phyloP scores from a whole-genome alignment of 2,113 vertebrate genomes.

The Phyllopteryx taeniolatus region DNA sequence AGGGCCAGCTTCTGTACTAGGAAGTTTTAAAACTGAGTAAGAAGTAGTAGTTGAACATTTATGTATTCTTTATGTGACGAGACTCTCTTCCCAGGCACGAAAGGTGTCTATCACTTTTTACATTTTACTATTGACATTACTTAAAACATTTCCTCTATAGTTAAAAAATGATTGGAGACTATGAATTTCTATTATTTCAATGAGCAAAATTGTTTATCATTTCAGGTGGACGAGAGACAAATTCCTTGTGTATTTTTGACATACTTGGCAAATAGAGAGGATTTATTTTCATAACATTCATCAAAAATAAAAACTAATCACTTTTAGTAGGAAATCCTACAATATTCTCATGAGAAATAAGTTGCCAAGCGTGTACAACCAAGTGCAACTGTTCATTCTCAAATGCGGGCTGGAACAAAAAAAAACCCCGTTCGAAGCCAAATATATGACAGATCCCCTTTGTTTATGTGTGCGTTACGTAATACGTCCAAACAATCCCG shows the following conservation, averaged over 20 bases:
- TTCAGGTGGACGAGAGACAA: background rate
- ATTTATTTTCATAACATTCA: no score
- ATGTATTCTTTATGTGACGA: background rate
- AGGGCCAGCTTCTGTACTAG: no score
- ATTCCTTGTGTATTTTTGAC: no score
- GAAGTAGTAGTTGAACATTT: no score
- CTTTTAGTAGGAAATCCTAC: background rate
- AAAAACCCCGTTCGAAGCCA: conserved; percentile 28
- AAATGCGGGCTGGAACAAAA: conserved; percentile 28
- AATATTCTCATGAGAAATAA: background rate
- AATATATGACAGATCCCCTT: conserved; percentile 41
- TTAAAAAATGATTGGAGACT: background rate
- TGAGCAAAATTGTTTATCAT: background rate
- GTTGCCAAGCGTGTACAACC: conserved; percentile 1
- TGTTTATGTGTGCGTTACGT: conserved; percentile 38
- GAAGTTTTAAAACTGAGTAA: no score
- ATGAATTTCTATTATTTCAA: background rate
- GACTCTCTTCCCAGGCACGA: background rate
- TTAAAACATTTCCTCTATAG: background rate
- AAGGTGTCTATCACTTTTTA: background rate
- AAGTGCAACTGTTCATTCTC: background rate
- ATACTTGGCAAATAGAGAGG: no score
- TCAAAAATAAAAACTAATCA: background rate
- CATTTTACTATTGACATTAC: background rate
- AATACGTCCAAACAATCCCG: conserved; percentile 33